phyloP scores from a whole-genome alignment of 2,888 invertebrate species.

The Elysia crispata region DNA sequence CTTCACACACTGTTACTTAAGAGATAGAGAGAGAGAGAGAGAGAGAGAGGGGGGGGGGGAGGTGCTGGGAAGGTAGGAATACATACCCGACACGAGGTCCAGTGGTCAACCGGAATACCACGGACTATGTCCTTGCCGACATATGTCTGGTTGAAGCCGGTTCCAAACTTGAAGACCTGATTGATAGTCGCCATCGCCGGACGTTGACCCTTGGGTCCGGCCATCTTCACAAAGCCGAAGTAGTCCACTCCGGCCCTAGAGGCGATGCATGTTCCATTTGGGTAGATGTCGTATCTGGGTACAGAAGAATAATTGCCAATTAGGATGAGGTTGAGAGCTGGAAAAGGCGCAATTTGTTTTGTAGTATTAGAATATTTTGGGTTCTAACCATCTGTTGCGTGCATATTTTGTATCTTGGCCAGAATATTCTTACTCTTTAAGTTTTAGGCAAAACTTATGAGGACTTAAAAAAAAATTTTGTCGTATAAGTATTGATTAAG shows the following conservation, averaged over 20 bases:
- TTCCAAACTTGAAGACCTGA: constrained; percentile 37
- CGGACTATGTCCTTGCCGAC: constrained; percentile 45
- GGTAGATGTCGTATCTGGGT: constrained; percentile 42
- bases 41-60: neutral
- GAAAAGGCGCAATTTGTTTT: no score
- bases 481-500: no score
- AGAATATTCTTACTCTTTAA: no score
- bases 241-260: constrained; percentile 20
- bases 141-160: constrained; percentile 25
- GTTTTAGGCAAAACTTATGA: no score
- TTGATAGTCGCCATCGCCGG: constrained; percentile 36
- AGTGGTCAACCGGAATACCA: constrained; percentile 53
- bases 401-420: no score
- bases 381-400: no score
- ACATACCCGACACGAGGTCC: constrained; percentile 52
- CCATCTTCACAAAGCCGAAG: constrained; percentile 27
- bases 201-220: neutral
- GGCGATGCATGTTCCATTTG: constrained; percentile 47
- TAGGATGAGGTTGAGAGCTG: no score
- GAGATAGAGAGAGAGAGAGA: neutral
- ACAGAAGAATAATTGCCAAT: neutral
- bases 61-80: no score
- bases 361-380: no score
- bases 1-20: constrained; percentile 15
- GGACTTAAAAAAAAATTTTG: no score